A percentile compares a stretch with the other conserved stretches of the same genome.
phyloP scores from a whole-genome alignment of 1,140 invertebrate genomes.

The Conus betulinus region DNA sequence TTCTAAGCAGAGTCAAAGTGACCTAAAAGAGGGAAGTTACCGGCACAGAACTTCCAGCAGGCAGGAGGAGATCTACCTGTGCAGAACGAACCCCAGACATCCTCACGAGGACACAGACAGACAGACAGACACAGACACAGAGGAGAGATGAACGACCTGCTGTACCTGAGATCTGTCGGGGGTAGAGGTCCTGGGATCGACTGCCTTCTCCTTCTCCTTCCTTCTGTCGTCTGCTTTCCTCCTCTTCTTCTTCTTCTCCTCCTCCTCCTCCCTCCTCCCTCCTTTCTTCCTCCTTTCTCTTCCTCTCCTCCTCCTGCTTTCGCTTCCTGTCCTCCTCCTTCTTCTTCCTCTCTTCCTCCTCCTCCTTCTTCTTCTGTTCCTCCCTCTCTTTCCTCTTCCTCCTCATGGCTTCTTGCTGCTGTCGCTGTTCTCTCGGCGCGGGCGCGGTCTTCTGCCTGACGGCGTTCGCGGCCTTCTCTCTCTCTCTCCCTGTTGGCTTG shows the following conservation, averaged over 20 bases:
- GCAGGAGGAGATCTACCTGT: no score
- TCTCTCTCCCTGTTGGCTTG: conserved; percentile 4
- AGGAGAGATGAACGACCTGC: not conserved
- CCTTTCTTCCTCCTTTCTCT: not conserved
- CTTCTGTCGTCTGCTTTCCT: not conserved
- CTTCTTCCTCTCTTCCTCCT: conserved; percentile 9
- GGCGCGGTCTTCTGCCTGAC: conserved; percentile 1
- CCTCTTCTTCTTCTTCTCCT: not conserved
- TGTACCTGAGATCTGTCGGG: not conserved
- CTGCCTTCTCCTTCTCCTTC: not conserved
- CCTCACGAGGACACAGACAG: not conserved
- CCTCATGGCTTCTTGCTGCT: conserved; percentile 7
- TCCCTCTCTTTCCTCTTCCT: conserved; percentile 18
- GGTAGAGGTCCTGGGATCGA: not conserved
- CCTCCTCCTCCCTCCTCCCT: not conserved
- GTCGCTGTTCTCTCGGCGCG: not conserved
- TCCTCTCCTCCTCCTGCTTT: not conserved
- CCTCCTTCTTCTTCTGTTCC: not conserved
- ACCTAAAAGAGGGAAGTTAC: no score
- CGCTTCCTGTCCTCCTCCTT: conserved; percentile 6
- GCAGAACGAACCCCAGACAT: not conserved
- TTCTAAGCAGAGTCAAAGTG: not conserved
- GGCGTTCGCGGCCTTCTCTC: not conserved
- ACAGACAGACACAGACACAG: not conserved
- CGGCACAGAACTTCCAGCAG: no score